phyloP scores from a whole-genome alignment of 2,888 invertebrate genomes.

The Carabus problematicus region DNA sequence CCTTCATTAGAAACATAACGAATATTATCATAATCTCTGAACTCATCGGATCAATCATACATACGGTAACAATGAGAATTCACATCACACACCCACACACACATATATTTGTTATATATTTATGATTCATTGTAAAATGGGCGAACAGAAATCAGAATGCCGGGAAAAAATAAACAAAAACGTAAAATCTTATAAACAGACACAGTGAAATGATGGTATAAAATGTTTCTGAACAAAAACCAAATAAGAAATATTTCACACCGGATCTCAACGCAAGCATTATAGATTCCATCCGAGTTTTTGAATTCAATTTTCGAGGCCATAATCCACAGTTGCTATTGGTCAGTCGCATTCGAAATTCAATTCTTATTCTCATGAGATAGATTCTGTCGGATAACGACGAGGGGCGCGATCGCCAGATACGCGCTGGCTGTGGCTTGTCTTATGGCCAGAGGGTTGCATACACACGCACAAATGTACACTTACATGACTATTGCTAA shows the following conservation, averaged over 20 bases:
- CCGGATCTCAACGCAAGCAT: background rate
- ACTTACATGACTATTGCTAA: background rate
- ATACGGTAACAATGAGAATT: too few species aligned
- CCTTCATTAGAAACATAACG: background rate
- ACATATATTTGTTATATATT: too few species aligned
- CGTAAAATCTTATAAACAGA: too few species aligned
- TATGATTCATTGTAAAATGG: too few species aligned
- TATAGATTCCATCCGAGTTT: conserved; percentile 52
- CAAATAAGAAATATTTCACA: too few species aligned
- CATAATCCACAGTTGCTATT: conserved; percentile 59
- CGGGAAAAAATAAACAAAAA: too few species aligned
- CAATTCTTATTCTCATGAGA: conserved; percentile 60
- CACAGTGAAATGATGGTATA: too few species aligned
- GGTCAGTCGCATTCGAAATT: conserved; percentile 61
- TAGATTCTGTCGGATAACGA: conserved; percentile 54
- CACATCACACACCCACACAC: too few species aligned
- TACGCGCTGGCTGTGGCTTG: conserved; percentile 6
- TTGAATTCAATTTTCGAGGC: conserved; percentile 62
- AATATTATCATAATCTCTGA: too few species aligned
- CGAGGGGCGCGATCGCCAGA: background rate
- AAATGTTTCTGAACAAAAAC: too few species aligned
- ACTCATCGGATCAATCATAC: too few species aligned
- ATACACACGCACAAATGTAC: background rate
- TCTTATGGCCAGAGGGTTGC: background rate
- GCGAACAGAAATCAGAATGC: too few species aligned